These are phyloP conservation scores for Clanis bilineata DNA, from an alignment of 2,888 invertebrate genomes.

Conservation along the genomic window DNA sequence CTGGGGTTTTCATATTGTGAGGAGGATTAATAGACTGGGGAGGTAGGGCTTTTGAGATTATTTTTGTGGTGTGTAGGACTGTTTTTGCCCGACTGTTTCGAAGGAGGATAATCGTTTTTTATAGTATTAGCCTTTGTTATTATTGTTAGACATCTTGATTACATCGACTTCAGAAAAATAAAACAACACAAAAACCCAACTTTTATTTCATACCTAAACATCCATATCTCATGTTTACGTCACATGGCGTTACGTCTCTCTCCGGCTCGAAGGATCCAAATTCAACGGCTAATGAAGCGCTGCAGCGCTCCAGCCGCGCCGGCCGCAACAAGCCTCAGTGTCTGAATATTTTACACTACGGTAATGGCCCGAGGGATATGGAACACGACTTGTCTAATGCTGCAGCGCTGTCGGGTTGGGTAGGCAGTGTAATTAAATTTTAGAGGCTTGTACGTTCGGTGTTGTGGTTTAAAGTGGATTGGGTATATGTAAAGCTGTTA, in stretches of 20 bases:
- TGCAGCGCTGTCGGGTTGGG: conserved; percentile 20
- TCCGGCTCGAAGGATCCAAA: neutral
- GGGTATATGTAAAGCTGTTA: neutral
- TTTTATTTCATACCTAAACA: no score
- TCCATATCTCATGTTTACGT: neutral
- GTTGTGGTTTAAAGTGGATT: neutral
- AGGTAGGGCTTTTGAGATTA: neutral
- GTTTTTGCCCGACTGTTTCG: no score
- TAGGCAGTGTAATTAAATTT: conserved; percentile 27
- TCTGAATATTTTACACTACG: conserved; percentile 5
- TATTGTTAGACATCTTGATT: no score
- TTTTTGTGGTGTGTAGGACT: no score
- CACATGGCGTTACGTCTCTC: neutral
- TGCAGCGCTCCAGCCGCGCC: neutral
- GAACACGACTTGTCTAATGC: conserved; percentile 30
- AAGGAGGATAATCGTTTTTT: no score
- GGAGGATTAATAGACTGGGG: neutral
- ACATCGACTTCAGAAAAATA: neutral
- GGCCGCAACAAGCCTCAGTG: conserved; percentile 2
- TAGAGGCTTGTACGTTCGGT: conserved; percentile 22
- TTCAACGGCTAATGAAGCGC: conserved; percentile 9
- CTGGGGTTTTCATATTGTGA: neutral
- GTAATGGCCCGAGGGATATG: neutral
- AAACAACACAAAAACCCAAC: no score
- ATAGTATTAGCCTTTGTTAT: no score